phyloP scores from a whole-genome alignment of 1,140 invertebrate genomes.

The Drosophila sechellia region DNA sequence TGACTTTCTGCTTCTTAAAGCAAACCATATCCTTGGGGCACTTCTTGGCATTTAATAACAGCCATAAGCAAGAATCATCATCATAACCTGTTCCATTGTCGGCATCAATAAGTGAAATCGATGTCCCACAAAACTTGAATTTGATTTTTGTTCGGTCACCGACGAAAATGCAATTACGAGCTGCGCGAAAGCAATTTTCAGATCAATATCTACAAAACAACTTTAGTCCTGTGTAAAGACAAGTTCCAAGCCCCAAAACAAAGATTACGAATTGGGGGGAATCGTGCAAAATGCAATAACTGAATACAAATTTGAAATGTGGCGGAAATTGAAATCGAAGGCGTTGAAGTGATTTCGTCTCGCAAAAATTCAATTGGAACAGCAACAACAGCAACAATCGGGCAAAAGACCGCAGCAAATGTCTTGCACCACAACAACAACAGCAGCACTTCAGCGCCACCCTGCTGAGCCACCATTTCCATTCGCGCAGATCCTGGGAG shows the following conservation, averaged over 20 bases:
- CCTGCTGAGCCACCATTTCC: background rate
- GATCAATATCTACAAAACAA: constrained; percentile 25
- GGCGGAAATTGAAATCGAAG: constrained; percentile 82
- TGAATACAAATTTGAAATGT: constrained; percentile 72
- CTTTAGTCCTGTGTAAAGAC: background rate
- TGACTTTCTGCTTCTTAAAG: background rate
- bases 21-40: background rate
- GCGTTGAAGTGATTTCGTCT: constrained; percentile 83
- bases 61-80: background rate
- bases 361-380: constrained; percentile 78
- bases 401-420: constrained; percentile 42
- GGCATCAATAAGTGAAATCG: background rate
- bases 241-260: constrained; percentile 9
- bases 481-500: background rate
- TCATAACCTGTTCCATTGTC: background rate
- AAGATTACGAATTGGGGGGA: constrained; percentile 23
- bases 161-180: constrained; percentile 7
- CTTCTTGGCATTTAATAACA: no score
- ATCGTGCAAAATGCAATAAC: constrained; percentile 62
- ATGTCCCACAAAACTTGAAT: background rate
- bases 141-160: background rate
- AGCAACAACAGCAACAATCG: constrained; percentile 29
- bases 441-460: constrained; percentile 2
- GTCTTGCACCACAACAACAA: constrained; percentile 45
- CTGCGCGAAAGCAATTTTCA: constrained; percentile 7